Conservation (phyloP, 2,888 invertebrate species). For the Hetaerina titia region DNA sequence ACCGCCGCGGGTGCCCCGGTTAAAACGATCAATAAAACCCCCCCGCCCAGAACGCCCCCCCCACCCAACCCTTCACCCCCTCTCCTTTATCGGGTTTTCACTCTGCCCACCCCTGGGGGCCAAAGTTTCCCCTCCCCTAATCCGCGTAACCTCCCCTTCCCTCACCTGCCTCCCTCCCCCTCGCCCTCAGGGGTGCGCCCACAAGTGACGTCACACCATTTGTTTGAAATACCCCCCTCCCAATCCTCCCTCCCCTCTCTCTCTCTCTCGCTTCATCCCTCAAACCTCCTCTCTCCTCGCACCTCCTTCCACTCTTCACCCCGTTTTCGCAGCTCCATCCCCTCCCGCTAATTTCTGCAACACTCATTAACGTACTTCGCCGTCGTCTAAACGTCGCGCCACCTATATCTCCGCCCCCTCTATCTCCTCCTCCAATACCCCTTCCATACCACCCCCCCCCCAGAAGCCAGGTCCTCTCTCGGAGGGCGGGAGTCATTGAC, state of each 20-base stretch:
- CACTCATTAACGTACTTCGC: not conserved
- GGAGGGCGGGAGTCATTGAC: no score
- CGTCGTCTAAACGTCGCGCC: not conserved
- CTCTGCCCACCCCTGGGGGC: not conserved
- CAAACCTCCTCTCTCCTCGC: not conserved
- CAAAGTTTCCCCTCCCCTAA: not conserved
- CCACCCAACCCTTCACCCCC: not conserved
- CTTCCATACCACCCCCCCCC: not conserved
- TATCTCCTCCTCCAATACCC: not conserved
- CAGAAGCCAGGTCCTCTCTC: no score
- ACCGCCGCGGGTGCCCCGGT: constrained; percentile 55
- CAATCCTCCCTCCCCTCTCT: not conserved
- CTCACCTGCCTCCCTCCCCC: not conserved
- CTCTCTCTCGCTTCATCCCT: not conserved
- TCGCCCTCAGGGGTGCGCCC: not conserved
- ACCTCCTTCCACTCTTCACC: not conserved
- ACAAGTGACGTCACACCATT: not conserved
- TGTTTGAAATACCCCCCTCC: not conserved
- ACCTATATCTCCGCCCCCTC: not conserved
- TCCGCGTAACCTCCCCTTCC: not conserved
- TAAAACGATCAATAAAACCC: constrained; percentile 60
- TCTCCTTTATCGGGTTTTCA: not conserved
- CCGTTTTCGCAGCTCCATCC: not conserved
- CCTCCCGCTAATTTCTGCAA: not conserved
- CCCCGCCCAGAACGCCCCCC: not conserved